Evolutionary conservation across 2,797 vertebrate species (phyloP).

Genomic region (Knipowitschia caucasica): DNA sequence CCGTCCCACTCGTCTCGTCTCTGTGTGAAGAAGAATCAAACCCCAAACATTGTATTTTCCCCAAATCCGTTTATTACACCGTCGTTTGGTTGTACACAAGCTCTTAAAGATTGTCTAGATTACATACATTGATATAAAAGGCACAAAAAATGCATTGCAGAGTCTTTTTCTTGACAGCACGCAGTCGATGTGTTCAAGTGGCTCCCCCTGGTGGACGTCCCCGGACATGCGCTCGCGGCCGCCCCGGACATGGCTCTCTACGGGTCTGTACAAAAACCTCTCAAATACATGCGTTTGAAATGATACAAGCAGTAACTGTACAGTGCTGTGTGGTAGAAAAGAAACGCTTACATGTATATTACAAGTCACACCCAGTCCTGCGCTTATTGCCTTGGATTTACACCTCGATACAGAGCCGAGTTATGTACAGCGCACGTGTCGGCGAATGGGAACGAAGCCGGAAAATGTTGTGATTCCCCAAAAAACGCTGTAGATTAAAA

Average conservation of each 20-base stretch:
- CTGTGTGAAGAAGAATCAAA: neutral
- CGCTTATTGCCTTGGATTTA: slow-evolving; percentile 46
- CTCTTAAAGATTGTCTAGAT: slow-evolving; percentile 93
- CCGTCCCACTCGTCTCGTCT: no score
- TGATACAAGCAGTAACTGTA: slow-evolving; percentile 90
- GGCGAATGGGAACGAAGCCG: neutral
- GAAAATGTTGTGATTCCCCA: neutral
- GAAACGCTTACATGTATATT: slow-evolving; percentile 49
- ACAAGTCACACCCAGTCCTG: slow-evolving; percentile 52
- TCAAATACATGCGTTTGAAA: slow-evolving; percentile 80
- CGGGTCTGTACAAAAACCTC: slow-evolving; percentile 71
- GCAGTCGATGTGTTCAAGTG: slow-evolving; percentile 88
- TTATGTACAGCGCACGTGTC: neutral
- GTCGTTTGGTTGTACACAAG: slow-evolving; percentile 88
- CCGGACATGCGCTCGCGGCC: slow-evolving; percentile 73
- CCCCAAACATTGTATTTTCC: slow-evolving; percentile 44
- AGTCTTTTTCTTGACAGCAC: slow-evolving; percentile 76
- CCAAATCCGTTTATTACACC: slow-evolving; percentile 87
- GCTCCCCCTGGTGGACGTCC: no score
- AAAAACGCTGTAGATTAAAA: neutral
- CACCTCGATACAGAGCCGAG: slow-evolving; percentile 14
- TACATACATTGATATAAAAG: slow-evolving; percentile 96
- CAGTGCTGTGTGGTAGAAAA: slow-evolving; percentile 85
- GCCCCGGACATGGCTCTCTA: slow-evolving; percentile 52
- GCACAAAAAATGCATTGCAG: slow-evolving; percentile 95